Evolutionary conservation across 2,888 invertebrate genomes (phyloP).

Genomic region (Hypena proboscidalis): DNA sequence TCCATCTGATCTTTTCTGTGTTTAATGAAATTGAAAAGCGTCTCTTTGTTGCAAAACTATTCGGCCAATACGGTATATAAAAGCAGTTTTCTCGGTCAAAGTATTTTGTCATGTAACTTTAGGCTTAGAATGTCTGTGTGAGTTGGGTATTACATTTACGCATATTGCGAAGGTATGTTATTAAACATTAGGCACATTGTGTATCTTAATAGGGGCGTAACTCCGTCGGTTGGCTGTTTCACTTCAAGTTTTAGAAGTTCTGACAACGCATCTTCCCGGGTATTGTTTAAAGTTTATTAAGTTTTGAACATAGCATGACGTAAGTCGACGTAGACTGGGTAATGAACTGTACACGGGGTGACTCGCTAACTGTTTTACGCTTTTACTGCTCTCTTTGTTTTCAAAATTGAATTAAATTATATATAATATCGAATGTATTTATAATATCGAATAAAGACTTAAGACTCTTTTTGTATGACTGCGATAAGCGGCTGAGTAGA

Average conservation of each 20-base stretch:
- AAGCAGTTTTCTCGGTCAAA: conserved; percentile 43
- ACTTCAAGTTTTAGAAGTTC: conserved; percentile 72
- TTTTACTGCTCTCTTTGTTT: conserved; percentile 44
- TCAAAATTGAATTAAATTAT: conserved; percentile 32
- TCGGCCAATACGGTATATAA: conserved; percentile 51
- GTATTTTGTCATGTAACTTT: conserved; percentile 42
- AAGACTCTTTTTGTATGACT: conserved; percentile 14
- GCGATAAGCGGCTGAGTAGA: too few relatives aligned
- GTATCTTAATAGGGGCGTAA: conserved; percentile 72
- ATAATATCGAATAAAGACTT: conserved; percentile 28
- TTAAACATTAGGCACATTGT: conserved; percentile 70
- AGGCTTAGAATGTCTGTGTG: conserved; percentile 28
- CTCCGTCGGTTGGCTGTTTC: conserved; percentile 68
- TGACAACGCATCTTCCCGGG: conserved; percentile 78
- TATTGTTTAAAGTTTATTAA: conserved; percentile 83
- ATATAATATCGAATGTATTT: too few relatives aligned
- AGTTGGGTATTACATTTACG: conserved; percentile 25
- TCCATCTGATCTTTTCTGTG: conserved; percentile 63
- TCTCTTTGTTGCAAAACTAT: conserved; percentile 61
- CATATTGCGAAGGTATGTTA: conserved; percentile 52
- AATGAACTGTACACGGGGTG: conserved; percentile 62
- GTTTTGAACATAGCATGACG: conserved; percentile 76
- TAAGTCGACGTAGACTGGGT: conserved; percentile 70
- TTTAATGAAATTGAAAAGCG: conserved; percentile 68
- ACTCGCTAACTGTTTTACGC: conserved; percentile 48